phyloP scores from a whole-genome alignment of 2,797 vertebrate genomes.

The Cyprinodon diabolis region DNA sequence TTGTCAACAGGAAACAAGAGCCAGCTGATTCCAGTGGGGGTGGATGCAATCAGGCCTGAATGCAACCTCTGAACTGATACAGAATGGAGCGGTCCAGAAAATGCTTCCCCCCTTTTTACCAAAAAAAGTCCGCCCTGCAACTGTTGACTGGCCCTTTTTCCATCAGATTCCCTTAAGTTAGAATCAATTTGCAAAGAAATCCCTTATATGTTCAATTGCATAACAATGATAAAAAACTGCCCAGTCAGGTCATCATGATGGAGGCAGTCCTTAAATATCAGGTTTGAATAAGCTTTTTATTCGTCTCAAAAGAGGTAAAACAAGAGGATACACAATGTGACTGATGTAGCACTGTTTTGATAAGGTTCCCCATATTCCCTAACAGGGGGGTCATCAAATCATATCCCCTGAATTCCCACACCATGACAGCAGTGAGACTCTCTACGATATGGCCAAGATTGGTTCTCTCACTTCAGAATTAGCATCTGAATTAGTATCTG shows the following conservation, averaged over 20 bases:
- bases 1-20: not conserved
- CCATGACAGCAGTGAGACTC: no score
- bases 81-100: not conserved
- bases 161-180: not conserved
- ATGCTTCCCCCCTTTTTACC: not conserved
- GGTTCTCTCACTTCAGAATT: no score
- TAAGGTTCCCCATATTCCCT: not conserved
- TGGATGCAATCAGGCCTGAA: not conserved
- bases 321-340: not conserved
- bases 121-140: not conserved
- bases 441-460: no score
- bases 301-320: not conserved
- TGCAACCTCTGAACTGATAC: not conserved
- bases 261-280: not conserved
- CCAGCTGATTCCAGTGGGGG: not conserved
- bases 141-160: no score
- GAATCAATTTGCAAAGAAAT: not conserved
- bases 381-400: not conserved
- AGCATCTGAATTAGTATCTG: no score
- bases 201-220: not conserved
- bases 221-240: not conserved
- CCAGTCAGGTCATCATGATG: not conserved
- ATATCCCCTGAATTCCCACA: not conserved
- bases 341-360: not conserved
- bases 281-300: not conserved